Conservation (phyloP, 2,888 invertebrate genomes). For the Sabatieria punctata region DNA sequence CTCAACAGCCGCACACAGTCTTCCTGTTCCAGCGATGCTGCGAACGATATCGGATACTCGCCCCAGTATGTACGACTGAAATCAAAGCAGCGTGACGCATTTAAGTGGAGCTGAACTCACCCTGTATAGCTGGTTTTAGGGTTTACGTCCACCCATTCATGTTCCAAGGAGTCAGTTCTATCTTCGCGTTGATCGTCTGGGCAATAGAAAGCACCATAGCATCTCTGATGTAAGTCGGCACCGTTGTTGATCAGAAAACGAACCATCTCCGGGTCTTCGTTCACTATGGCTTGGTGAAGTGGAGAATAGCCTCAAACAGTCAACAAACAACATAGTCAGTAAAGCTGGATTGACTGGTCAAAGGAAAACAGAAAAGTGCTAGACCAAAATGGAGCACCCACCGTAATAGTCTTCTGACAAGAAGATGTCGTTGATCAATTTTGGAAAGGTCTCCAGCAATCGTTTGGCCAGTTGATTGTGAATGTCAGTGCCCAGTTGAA, state of each 20-base stretch:
- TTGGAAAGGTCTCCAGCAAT: constrained; percentile 74
- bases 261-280: constrained; percentile 94
- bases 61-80: constrained; percentile 91
- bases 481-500: constrained; percentile 71
- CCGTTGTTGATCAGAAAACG: constrained; percentile 78
- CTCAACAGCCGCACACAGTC: constrained; percentile 86
- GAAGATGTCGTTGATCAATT: constrained; percentile 85
- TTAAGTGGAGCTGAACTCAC: constrained; percentile 41
- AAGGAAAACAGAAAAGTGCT: background rate
- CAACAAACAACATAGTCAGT: background rate
- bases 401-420: constrained; percentile 93
- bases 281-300: constrained; percentile 90
- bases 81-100: constrained; percentile 2
- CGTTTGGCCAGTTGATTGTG: constrained; percentile 84
- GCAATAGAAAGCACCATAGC: constrained; percentile 82
- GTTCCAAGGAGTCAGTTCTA: constrained; percentile 60
- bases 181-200: constrained; percentile 91
- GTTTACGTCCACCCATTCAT: constrained; percentile 72
- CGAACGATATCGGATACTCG: constrained; percentile 87
- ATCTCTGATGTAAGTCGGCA: constrained; percentile 77
- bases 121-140: constrained; percentile 66
- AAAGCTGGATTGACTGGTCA: background rate
- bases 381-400: constrained; percentile 30
- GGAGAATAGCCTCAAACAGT: constrained; percentile 21
- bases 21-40: constrained; percentile 87